Evolutionary conservation across 2,888 invertebrate genomes (phyloP), one percentile per base, ranked within the genome.

Genomic region (Standfussiana lucernea): DNA sequence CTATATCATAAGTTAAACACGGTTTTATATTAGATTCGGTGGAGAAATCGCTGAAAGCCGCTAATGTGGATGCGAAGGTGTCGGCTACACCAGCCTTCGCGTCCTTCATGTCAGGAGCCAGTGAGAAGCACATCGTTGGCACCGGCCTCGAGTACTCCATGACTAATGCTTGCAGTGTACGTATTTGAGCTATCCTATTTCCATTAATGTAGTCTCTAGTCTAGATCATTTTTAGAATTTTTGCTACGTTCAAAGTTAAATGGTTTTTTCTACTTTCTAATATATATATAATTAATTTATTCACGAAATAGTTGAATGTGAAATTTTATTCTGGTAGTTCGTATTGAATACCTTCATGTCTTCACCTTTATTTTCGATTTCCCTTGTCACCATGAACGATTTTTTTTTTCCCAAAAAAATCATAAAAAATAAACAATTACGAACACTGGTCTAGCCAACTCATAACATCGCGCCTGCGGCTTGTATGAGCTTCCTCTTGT

Each of bases 141-240:
- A 98, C 98, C 61, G 98, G 99, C 72, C 97, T 99, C 74, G 98
- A 98, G 91, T 98, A 98, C 94, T 98, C 98, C 79, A 98, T 99
- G 98, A 97, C 97, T 89, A 97, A 98, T 85, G 98, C 98, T 32
- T 97, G 97, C 79, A 93, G 95, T 89, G 97, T 94, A 80, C 15
- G 68, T 79, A 64, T 64, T 59, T 32, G 2, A 42, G 0, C 15
- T 35, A 15, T 18, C 10, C 10, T 45, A 24, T 32, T n/a, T n/a
- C n/a, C n/a, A n/a, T n/a, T n/a, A n/a, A 13, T 37, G 37, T 21
- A 24, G 11, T 35, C n/a, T 28, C n/a, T n/a, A n/a, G n/a, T n/a
- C n/a, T 15, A 40, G 64, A 64, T 62, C 6, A 6, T 64, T 64
- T 24, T 62, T 37, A 18, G 28, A 56, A 28, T 56, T 56, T 56